These are phyloP conservation scores for Centrocercus urophasianus DNA, from an alignment of 2,113 vertebrate species.

Conservation along the genomic window DNA sequence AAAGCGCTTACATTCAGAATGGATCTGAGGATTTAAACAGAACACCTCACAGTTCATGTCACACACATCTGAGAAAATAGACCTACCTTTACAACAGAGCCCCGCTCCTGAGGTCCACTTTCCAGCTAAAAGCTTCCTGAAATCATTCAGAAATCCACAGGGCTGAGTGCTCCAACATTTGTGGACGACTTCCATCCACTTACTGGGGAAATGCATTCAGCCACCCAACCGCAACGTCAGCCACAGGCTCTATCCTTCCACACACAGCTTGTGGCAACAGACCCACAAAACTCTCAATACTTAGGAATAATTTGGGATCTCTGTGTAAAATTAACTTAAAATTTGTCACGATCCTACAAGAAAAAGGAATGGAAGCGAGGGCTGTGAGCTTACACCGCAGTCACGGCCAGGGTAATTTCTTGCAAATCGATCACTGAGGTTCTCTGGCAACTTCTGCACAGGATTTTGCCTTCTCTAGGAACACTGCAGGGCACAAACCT, in stretches of 20 bases:
- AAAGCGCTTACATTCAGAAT: slow-evolving; percentile 96
- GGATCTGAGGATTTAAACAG: slow-evolving; percentile 82
- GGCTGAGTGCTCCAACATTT: fast-evolving
- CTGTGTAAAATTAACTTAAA: not conserved
- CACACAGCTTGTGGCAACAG: not conserved
- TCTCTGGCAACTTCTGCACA: not conserved
- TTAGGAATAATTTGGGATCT: not conserved
- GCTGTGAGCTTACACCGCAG: not conserved
- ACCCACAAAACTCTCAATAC: not conserved
- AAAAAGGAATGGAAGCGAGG: not conserved
- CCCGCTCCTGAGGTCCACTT: not conserved
- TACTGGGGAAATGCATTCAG: not conserved
- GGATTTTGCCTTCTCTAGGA: not conserved
- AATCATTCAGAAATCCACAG: not conserved
- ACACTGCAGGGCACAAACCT: fast-evolving
- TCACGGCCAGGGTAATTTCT: not conserved
- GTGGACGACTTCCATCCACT: not conserved
- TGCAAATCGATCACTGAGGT: not conserved
- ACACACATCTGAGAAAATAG: not conserved
- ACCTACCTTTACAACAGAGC: not conserved
- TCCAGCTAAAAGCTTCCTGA: not conserved
- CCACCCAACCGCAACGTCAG: not conserved
- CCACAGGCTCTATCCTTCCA: not conserved
- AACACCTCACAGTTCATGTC: not conserved
- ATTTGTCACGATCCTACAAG: not conserved